A percentile compares a stretch with the other conserved stretches of the same genome.
These are phyloP conservation scores for Oikopleura dioica DNA, from an alignment of 23 tunicate species.

Conservation along the genomic window DNA sequence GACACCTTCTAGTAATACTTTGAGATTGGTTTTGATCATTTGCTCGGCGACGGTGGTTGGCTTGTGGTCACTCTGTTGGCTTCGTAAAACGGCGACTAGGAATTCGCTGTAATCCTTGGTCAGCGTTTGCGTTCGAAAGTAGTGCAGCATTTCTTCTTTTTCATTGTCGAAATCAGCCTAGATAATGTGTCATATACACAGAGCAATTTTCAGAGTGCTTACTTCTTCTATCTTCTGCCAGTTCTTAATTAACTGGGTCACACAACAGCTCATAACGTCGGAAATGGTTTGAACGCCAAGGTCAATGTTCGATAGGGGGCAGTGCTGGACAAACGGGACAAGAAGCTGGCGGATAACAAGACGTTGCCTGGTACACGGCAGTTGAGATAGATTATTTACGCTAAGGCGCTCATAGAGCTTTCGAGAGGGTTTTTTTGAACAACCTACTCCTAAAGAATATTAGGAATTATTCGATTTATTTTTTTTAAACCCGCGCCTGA, in stretches of 20 bases:
- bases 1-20: not conserved
- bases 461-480: no score
- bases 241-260: not conserved
- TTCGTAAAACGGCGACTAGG: no score
- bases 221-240: slow-evolving; percentile 4
- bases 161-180: not conserved
- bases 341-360: slow-evolving; percentile 2
- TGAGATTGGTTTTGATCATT: no score
- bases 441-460: no score
- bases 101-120: not conserved
- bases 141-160: slow-evolving; percentile 6
- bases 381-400: not conserved
- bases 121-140: not conserved
- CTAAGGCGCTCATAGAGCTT: not conserved
- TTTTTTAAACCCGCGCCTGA: no score
- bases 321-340: not conserved
- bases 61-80: no score
- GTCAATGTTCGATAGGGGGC: not conserved
- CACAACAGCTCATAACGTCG: not conserved
- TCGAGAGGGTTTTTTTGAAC: no score
- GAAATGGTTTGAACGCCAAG: not conserved
- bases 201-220: no score
- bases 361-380: not conserved
- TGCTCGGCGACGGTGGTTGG: no score
- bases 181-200: no score